Evolutionary conservation across 2,113 vertebrate species (phyloP), one percentile per base, ranked within the genome.

Genomic region (Phyllostomus discolor): DNA sequence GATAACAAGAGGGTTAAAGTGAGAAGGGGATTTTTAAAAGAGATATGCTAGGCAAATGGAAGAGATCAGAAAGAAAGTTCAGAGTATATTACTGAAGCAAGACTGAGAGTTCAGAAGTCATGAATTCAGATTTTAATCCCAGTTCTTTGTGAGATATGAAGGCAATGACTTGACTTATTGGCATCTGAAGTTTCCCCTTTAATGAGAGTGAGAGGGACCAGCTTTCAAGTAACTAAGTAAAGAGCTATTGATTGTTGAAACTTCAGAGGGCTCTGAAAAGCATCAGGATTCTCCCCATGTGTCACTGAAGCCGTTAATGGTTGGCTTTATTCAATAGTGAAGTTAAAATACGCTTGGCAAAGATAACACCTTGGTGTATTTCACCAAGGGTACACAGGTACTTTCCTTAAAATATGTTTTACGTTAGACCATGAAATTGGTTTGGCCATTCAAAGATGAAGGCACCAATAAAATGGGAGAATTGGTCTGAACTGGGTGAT

Each of bases 1-100:
- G 97, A 97, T 96, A 98, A 96, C 94, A 95, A 66, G 91, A 96
- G 70, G 95, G 96, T 97, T 97, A 97, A 90, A 92, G 83, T 5
- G 20, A 93, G 94, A 72, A 90, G 85, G 22, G 94, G 86, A 96
- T 95, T 96, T 85, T 97, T 95, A 73, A 66, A 73, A 83, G 79
- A 96, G 97, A 97, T 98, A 98, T 3, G 20, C 57, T 69, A 88
- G 87, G 76, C 91, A 96, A 97, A 88, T 67, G 69, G 88, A 91
- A 94, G 54, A n/a, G 87, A 79, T 95, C 86, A 84, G 90, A 88
- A 91, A 95, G 31, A 94, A 76, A 70, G 67, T 88, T 75, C 1
- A 5, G 82, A 90, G 97, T 85, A 26, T 92, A 70, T 97, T 85
- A 97, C 84, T 82, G 81, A 88, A 94, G 81, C 35, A 70, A 96